phyloP scores from a whole-genome alignment of 1,140 invertebrate species.

The Tetragnatha versicolor region DNA sequence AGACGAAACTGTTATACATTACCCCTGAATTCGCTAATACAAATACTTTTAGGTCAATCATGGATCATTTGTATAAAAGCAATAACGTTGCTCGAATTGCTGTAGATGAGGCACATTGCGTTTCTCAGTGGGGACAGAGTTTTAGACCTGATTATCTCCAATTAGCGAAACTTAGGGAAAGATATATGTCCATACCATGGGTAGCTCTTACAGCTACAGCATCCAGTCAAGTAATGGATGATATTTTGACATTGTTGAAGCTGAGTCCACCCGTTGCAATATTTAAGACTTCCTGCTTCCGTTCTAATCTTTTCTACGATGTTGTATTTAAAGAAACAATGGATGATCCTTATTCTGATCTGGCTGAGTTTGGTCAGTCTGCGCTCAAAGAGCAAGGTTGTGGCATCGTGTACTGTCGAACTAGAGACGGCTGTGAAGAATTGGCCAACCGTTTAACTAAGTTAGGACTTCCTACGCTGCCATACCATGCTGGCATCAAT shows the following conservation, averaged over 20 bases:
- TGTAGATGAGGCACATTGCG: conserved; percentile 97
- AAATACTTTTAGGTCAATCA: conserved; percentile 49
- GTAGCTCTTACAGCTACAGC: conserved; percentile 95
- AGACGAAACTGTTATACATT: conserved; percentile 85
- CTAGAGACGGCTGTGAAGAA: conserved; percentile 72
- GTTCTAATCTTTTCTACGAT: conserved; percentile 76
- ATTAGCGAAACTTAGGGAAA: conserved; percentile 76
- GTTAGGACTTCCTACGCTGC: conserved; percentile 68
- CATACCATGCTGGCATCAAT: conserved; percentile 75
- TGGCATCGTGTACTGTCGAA: conserved; percentile 77
- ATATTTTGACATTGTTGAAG: conserved; percentile 69
- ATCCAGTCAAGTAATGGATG: conserved; percentile 69
- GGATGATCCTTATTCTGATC: conserved; percentile 77
- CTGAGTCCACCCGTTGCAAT: conserved; percentile 67
- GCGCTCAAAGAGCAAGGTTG: conserved; percentile 72
- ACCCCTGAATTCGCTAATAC: conserved; percentile 84
- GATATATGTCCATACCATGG: conserved; percentile 77
- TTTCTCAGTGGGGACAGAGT: conserved; percentile 98
- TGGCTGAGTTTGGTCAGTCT: conserved; percentile 71
- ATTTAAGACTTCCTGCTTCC: conserved; percentile 73
- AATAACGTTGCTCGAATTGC: conserved; percentile 71
- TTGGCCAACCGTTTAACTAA: conserved; percentile 69
- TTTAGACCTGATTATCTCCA: conserved; percentile 94
- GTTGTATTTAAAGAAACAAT: conserved; percentile 81
- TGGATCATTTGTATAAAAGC: conserved; percentile 66